A percentile compares a stretch with the other conserved stretches of the same genome.
Conservation (phyloP, 2,113 vertebrate species). For the Columba janthina region DNA sequence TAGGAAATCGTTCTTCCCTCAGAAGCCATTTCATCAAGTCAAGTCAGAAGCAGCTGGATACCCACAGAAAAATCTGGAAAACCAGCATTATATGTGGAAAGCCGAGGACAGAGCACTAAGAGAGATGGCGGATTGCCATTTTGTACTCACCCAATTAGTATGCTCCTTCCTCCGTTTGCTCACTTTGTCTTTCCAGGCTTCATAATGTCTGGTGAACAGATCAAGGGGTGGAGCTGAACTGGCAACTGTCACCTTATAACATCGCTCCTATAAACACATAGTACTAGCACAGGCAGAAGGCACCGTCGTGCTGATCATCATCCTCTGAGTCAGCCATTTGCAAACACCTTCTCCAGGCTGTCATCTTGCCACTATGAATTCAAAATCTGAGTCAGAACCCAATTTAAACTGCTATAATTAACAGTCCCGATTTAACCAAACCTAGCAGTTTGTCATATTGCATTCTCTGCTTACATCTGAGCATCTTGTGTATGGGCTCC, state of each 20-base stretch:
- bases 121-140: slow-evolving; percentile 13
- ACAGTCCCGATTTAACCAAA: slow-evolving; percentile 63
- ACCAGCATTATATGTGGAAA: neutral
- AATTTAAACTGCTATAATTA: slow-evolving; percentile 72
- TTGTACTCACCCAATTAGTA: slow-evolving; percentile 45
- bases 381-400: slow-evolving; percentile 68
- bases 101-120: neutral
- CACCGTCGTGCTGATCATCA: slow-evolving; percentile 50
- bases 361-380: slow-evolving; percentile 61
- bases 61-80: slow-evolving; percentile 49
- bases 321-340: slow-evolving; percentile 67
- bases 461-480: slow-evolving; percentile 32
- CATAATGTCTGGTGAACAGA: slow-evolving; percentile 51
- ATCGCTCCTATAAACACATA: slow-evolving; percentile 53
- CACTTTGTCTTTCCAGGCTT: slow-evolving; percentile 48
- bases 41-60: slow-evolving; percentile 22
- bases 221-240: slow-evolving; percentile 51
- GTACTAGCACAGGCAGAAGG: slow-evolving; percentile 55
- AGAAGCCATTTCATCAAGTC: neutral
- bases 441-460: slow-evolving; percentile 62
- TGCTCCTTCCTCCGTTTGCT: slow-evolving; percentile 36
- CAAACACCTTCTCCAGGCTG: slow-evolving; percentile 67
- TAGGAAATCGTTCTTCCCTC: neutral
- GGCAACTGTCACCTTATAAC: slow-evolving; percentile 46
- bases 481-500: slow-evolving; percentile 28